Percentiles rank a stretch among this genome's conserved stretches.
phyloP scores from a whole-genome alignment of 2,888 invertebrate species.

The Aphelenchoides bicaudatus region DNA sequence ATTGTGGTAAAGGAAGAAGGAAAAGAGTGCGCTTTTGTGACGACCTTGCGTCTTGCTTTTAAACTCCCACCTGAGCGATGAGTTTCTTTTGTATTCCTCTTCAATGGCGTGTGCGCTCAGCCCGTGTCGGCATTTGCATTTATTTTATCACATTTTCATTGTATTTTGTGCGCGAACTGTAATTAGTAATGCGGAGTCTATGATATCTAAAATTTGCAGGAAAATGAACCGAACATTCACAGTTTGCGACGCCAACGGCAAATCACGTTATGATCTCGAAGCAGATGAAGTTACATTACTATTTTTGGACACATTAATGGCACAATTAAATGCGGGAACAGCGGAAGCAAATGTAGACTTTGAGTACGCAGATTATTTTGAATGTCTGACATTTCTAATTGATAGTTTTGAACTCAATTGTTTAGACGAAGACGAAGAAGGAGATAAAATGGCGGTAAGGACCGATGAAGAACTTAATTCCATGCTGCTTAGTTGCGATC shows the following conservation, averaged over 20 bases:
- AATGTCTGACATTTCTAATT: conserved; percentile 27
- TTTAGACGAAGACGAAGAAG: conserved; percentile 38
- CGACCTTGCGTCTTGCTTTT: no score
- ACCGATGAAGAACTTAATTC: conserved; percentile 36
- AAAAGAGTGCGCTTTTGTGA: no score
- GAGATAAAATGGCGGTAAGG: conserved; percentile 31
- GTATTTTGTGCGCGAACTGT: no score
- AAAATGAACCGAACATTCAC: background rate
- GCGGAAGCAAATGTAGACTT: conserved; percentile 16
- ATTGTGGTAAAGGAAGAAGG: no score
- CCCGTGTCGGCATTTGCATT: no score
- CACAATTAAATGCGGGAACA: conserved; percentile 22
- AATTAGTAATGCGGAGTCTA: no score
- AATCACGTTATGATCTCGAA: conserved; percentile 17
- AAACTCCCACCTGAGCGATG: no score
- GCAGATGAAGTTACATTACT: conserved; percentile 34
- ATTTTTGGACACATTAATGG: conserved; percentile 38
- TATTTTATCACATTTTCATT: no score
- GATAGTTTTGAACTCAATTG: background rate
- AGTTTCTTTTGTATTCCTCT: no score
- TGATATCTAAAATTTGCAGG: no score
- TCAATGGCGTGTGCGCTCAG: no score
- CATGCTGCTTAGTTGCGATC: conserved; percentile 21
- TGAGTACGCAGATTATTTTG: conserved; percentile 28
- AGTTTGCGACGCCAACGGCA: background rate